Percentiles rank a stretch among this genome's conserved stretches.
Conservation (phyloP, 1,140 invertebrate species). For the Druon quercuslanigerum region DNA sequence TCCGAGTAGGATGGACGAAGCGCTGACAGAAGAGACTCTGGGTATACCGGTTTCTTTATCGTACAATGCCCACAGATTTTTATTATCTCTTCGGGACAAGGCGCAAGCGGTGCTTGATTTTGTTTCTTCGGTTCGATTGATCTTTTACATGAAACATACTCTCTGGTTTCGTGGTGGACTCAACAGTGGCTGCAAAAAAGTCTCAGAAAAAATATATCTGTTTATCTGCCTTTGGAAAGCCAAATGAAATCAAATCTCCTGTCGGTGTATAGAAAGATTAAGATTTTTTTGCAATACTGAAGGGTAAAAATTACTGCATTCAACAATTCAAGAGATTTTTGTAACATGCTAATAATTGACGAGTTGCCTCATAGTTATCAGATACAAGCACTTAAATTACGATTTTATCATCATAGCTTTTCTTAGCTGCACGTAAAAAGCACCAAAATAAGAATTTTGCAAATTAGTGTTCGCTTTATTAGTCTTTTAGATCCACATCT, state of each 20-base stretch:
- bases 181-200: conserved; percentile 20
- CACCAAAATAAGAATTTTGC: too few species aligned
- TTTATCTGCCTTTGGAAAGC: background rate
- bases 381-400: too few species aligned
- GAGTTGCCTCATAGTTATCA: too few species aligned
- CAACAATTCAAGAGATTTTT: too few species aligned
- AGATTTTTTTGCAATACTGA: too few species aligned
- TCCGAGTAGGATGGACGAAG: conserved; percentile 45
- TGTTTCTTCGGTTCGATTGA: conserved; percentile 34
- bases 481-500: too few species aligned
- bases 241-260: background rate
- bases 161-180: conserved; percentile 16
- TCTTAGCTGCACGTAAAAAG: too few species aligned
- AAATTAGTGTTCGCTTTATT: too few species aligned
- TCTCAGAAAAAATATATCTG: background rate
- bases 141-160: conserved; percentile 19
- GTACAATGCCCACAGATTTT: conserved; percentile 66
- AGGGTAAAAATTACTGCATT: too few species aligned
- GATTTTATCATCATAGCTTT: too few species aligned
- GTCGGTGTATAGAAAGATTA: background rate
- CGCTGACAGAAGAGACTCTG: conserved; percentile 60
- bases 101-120: conserved; percentile 32
- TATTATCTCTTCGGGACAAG: conserved; percentile 50
- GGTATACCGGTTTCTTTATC: conserved; percentile 65
- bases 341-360: too few species aligned